Evolutionary conservation across 2,888 invertebrate species (phyloP), one percentile per base, ranked within the genome.

Genomic region (Notodromas monacha): DNA sequence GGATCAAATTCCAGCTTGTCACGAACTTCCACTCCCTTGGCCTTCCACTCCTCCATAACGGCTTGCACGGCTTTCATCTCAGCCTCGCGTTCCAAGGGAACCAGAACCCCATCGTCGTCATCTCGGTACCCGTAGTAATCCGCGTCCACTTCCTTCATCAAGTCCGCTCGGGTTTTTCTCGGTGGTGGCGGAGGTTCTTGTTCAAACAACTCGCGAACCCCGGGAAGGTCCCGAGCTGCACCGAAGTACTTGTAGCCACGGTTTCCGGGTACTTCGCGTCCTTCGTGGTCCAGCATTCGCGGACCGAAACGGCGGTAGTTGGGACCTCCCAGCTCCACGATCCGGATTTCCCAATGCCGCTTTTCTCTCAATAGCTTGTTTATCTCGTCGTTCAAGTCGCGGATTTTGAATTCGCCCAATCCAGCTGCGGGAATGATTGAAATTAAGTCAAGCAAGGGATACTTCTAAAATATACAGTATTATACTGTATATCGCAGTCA

Each of bases 231-330:
- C 50, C 84, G 81, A 1, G 89, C 84, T 12, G 89, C 89, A 16
- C 89, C 92, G 51, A 92, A 92, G 51, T 92, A 96, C 52, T 92
- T 89, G 50, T 99, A 99, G 0, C 96, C 92, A 38, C 79, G 61
- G 51, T 86, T 89, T 10, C 92, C 89, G 0, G 89, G 86, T 1
- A 92, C 89, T 52, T 96, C 96, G 42, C 76, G 70, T 2, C 77
- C 79, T 46, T 79, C 77, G 39, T 77, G 70, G 47, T 81, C 79
- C 32, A 79, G 56, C 74, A 84, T 79, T 43, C 74, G 64, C 1
- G 86, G 81, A 0, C 89, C 81, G 39, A 74, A 68, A 38, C 73
- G 63, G 30, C 72, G 65, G 45, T 76, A 77, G 51, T 96, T 89
- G 0, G 81, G 76, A 0, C 96, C 96, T 2, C 89, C 89, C 2